phyloP scores from a whole-genome alignment of 2,797 vertebrate species.

The Myoxocephalus aenaeus region DNA sequence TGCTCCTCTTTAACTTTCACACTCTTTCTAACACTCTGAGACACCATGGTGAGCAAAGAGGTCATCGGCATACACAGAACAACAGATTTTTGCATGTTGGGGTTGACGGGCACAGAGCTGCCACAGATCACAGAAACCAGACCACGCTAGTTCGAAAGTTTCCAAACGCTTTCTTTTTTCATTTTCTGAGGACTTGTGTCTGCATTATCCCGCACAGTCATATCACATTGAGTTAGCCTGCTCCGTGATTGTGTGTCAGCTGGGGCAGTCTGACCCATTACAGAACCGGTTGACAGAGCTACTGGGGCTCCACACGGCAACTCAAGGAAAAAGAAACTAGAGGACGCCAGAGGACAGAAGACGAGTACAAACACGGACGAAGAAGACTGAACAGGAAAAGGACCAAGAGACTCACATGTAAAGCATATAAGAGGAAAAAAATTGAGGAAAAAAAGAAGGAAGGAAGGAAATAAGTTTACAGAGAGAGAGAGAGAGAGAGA shows the following conservation, averaged over 20 bases:
- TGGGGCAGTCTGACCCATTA: slow-evolving; percentile 67
- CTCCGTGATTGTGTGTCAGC: slow-evolving; percentile 68
- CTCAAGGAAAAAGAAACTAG: slow-evolving; percentile 32
- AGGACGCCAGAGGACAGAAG: slow-evolving; percentile 33
- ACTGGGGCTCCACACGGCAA: slow-evolving; percentile 39
- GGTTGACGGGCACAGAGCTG: slow-evolving; percentile 72
- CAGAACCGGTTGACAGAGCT: slow-evolving; percentile 54
- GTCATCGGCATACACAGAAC: slow-evolving; percentile 70
- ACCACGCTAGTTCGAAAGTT: neutral
- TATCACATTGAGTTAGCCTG: slow-evolving; percentile 12
- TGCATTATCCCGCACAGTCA: neutral
- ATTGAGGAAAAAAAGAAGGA: slow-evolving; percentile 50
- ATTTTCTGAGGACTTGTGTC: neutral
- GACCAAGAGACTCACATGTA: slow-evolving; percentile 62
- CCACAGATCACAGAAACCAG: slow-evolving; percentile 67
- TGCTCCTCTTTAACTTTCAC: slow-evolving; percentile 30
- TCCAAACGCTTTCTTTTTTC: neutral
- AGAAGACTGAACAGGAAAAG: slow-evolving; percentile 37
- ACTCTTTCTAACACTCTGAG: slow-evolving; percentile 52
- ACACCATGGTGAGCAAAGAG: slow-evolving; percentile 62
- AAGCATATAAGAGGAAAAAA: slow-evolving; percentile 59
- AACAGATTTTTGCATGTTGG: slow-evolving; percentile 66
- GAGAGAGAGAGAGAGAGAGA: neutral
- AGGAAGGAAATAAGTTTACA: slow-evolving; percentile 29
- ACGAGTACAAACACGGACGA: slow-evolving; percentile 34